Conservation (phyloP, 2,888 invertebrate genomes). For the Uloborus plumipes region DNA sequence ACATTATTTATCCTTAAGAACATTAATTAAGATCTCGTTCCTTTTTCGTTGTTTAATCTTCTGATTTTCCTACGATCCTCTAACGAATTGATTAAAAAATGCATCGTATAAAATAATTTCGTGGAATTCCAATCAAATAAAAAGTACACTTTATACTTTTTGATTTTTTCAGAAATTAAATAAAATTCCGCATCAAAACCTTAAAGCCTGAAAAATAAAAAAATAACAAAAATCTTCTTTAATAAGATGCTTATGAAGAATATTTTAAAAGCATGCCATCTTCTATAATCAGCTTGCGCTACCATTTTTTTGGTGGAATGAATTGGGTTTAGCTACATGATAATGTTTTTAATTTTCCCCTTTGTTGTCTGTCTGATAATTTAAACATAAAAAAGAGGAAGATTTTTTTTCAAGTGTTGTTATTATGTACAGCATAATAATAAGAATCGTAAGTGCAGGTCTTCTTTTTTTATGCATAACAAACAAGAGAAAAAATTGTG, state of each 20-base stretch:
- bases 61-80: conserved; percentile 22
- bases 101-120: conserved; percentile 45
- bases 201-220: conserved; percentile 2
- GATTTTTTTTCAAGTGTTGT: conserved; percentile 8
- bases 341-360: conserved; percentile 58
- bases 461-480: conserved; percentile 3
- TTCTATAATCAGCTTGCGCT: conserved; percentile 45
- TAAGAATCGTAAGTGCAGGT: conserved; percentile 1
- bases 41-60: conserved; percentile 35
- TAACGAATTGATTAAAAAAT: conserved; percentile 58
- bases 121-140: conserved; percentile 48
- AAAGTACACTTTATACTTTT: conserved; percentile 20
- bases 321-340: conserved; percentile 53
- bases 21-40: conserved; percentile 42
- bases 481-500: conserved; percentile 8
- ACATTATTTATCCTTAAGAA: background rate
- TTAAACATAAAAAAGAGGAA: conserved; percentile 40
- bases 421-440: conserved; percentile 30
- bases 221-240: conserved; percentile 45
- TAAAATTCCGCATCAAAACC: conserved; percentile 28
- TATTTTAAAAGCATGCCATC: conserved; percentile 43
- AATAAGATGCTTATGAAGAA: conserved; percentile 40
- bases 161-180: conserved; percentile 42
- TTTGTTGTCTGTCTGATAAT: conserved; percentile 4
- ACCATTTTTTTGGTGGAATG: conserved; percentile 49